Conservation (phyloP, 2,797 vertebrate genomes). For the Trachops cirrhosus region DNA sequence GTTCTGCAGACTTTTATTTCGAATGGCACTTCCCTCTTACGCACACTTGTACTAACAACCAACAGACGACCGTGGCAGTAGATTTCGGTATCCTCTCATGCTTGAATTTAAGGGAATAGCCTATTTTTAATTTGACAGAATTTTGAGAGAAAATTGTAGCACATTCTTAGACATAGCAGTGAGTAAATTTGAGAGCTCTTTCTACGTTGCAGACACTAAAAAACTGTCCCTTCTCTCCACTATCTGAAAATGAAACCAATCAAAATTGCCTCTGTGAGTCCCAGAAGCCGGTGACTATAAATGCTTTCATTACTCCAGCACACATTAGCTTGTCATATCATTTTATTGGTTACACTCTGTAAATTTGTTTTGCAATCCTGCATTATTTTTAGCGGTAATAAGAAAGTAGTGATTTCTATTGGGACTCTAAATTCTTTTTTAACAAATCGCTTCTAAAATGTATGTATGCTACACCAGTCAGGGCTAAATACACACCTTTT, state of each 20-base stretch:
- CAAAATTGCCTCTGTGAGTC: background rate
- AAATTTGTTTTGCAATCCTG: background rate
- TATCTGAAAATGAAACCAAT: background rate
- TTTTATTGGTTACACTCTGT: background rate
- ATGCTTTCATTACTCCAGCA: background rate
- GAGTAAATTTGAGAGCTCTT: background rate
- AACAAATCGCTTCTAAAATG: background rate
- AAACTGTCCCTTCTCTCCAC: background rate
- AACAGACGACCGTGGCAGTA: background rate
- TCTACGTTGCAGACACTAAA: background rate
- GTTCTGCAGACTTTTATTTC: background rate
- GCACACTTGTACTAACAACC: background rate
- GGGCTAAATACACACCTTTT: background rate
- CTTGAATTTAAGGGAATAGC: background rate
- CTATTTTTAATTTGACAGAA: background rate
- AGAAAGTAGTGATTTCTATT: background rate
- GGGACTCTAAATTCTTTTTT: background rate
- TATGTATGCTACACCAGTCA: background rate
- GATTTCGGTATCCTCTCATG: background rate
- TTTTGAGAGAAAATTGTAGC: background rate
- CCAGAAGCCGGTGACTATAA: background rate
- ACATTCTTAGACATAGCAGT: background rate
- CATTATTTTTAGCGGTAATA: background rate
- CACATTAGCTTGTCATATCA: background rate
- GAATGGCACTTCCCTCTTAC: background rate